phyloP scores from a whole-genome alignment of 1,140 invertebrate genomes.

The Metaphire vulgaris region DNA sequence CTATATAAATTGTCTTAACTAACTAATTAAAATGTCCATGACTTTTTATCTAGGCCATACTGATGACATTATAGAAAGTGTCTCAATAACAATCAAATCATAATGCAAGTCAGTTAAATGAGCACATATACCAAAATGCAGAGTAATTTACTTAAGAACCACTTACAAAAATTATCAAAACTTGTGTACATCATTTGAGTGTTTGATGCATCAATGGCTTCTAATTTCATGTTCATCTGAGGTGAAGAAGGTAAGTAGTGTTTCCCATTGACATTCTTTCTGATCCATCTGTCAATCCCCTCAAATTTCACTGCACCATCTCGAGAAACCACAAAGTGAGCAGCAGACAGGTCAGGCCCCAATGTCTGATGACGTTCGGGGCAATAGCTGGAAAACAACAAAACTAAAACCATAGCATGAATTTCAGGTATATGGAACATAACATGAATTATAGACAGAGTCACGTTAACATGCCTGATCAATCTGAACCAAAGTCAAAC shows the following conservation, averaged over 20 bases:
- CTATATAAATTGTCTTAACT: no score
- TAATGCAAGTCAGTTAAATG: no score
- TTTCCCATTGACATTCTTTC: conserved; percentile 42
- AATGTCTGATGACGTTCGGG: conserved; percentile 49
- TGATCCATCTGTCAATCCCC: conserved; percentile 52
- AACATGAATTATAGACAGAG: not conserved
- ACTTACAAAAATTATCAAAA: conserved; percentile 60
- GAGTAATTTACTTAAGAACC: no score
- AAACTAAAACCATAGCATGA: no score
- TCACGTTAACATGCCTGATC: no score
- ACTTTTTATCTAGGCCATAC: no score
- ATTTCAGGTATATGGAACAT: no score
- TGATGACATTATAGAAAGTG: no score
- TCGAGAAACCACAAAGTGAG: conserved; percentile 64
- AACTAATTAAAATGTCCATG: no score
- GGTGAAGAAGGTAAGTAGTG: conserved; percentile 54
- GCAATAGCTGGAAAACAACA: conserved; percentile 44
- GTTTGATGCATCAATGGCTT: conserved; percentile 63
- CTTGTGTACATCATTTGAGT: conserved; percentile 64
- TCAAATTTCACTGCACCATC: conserved; percentile 65
- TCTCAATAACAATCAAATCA: no score
- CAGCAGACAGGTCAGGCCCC: conserved; percentile 66
- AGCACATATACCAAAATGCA: no score
- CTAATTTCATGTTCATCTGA: conserved; percentile 54
- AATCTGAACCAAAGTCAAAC: not conserved